A percentile compares a stretch with the other conserved stretches of the same genome.
These are phyloP conservation scores for Laspeyria flexula DNA, from an alignment of 2,888 invertebrate species.

Conservation along the genomic window DNA sequence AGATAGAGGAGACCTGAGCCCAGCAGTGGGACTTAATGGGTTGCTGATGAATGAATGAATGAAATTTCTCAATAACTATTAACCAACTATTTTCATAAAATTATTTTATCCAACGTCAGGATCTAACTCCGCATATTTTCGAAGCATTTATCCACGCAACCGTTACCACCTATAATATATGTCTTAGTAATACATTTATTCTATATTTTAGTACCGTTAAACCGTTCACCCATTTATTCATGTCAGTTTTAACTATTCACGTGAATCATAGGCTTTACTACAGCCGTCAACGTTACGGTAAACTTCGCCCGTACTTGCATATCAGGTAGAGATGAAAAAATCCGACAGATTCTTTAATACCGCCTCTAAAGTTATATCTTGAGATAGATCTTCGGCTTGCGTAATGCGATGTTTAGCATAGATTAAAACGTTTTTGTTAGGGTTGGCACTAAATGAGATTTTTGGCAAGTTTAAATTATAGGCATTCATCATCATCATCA, in stretches of 20 bases:
- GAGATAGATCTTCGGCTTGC: slow-evolving; percentile 36
- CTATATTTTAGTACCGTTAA: slow-evolving; percentile 6
- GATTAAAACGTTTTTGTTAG: slow-evolving; percentile 36
- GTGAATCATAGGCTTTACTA: slow-evolving; percentile 21
- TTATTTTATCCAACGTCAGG: too few species aligned
- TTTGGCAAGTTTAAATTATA: neutral
- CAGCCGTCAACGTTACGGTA: slow-evolving; percentile 37
- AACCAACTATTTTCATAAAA: too few species aligned
- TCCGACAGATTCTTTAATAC: slow-evolving; percentile 26
- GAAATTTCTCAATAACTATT: too few species aligned
- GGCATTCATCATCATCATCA: too few species aligned
- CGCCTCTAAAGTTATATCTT: slow-evolving; percentile 21
- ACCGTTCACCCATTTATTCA: slow-evolving; percentile 8
- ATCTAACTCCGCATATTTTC: too few species aligned
- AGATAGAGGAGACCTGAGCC: too few species aligned
- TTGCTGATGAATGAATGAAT: too few species aligned
- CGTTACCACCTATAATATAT: too few species aligned
- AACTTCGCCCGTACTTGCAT: slow-evolving; percentile 31
- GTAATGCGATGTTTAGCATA: slow-evolving; percentile 38
- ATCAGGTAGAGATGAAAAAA: slow-evolving; percentile 35
- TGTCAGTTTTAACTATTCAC: slow-evolving; percentile 2
- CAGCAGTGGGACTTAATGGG: too few species aligned
- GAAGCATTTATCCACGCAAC: too few species aligned
- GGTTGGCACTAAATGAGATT: slow-evolving; percentile 2
- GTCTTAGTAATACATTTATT: too few species aligned